Percentiles rank a stretch among this genome's conserved stretches.
Evolutionary conservation across 2,113 vertebrate genomes (phyloP).

Genomic region (Odobenus rosmarus): DNA sequence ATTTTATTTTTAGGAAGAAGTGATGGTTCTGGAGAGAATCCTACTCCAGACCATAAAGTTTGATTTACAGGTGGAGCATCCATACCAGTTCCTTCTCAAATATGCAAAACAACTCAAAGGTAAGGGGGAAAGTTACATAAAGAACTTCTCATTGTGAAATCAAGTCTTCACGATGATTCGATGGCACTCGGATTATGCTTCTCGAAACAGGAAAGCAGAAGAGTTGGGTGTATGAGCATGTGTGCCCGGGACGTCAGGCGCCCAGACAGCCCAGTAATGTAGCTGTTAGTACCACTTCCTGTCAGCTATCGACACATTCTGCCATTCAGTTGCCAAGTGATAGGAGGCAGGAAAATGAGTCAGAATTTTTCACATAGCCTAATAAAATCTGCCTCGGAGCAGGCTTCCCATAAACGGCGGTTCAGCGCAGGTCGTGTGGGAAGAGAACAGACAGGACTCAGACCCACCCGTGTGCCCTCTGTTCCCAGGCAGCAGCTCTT

Average conservation of each 20-base stretch:
- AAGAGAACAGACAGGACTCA: neutral
- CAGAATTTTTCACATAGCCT: slow-evolving; percentile 57
- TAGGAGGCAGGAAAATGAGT: slow-evolving; percentile 61
- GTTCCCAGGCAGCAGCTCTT: neutral
- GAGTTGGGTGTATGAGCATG: neutral
- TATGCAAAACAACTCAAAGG: slow-evolving; percentile 99
- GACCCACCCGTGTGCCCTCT: rapidly evolving
- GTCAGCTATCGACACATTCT: neutral
- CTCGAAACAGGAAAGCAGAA: neutral
- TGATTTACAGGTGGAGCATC: slow-evolving; percentile 98
- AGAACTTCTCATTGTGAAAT: neutral
- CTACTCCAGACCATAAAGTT: slow-evolving; percentile 99
- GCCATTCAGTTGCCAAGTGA: slow-evolving; percentile 50
- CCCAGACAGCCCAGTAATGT: neutral
- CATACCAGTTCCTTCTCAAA: slow-evolving; percentile 97
- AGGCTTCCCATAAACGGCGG: neutral
- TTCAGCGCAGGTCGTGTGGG: neutral
- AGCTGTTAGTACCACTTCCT: neutral
- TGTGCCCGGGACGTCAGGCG: rapidly evolving
- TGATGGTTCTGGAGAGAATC: slow-evolving; percentile 99
- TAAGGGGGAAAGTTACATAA: slow-evolving; percentile 69
- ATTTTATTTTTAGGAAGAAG: slow-evolving; percentile 91
- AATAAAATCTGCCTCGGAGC: slow-evolving; percentile 18
- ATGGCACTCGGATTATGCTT: neutral
- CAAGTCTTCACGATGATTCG: neutral